phyloP scores from a whole-genome alignment of 37 sponge, comb jelly and placozoan genomes.

The Bolinopsis microptera region DNA sequence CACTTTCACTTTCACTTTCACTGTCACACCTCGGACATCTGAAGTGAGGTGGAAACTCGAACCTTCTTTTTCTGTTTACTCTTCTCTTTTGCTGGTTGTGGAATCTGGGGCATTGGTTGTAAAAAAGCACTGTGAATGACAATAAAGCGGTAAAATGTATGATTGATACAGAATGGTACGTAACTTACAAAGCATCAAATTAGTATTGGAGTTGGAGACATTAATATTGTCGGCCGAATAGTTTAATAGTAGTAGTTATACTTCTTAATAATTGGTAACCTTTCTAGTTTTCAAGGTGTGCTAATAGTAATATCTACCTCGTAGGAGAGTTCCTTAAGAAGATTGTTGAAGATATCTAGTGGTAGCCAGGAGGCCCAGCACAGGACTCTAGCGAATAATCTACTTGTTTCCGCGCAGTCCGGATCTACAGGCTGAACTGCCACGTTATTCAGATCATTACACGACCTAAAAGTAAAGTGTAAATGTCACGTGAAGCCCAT shows the following conservation, averaged over 20 bases:
- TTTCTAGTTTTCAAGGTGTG: neutral
- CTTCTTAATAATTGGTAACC: no score
- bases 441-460: neutral
- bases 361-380: slow-evolving; percentile 36
- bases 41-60: slow-evolving; percentile 13
- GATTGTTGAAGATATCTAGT: neutral
- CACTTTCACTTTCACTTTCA: no score
- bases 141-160: no score
- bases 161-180: no score
- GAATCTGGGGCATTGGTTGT: no score
- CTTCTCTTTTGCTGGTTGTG: neutral
- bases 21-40: slow-evolving; percentile 53
- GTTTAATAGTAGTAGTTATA: no score
- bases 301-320: neutral
- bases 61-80: neutral
- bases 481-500: no score
- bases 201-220: no score
- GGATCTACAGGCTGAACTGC: neutral
- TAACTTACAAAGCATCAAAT: no score
- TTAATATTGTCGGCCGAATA: no score
- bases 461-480: neutral
- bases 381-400: slow-evolving; percentile 3
- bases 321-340: neutral
- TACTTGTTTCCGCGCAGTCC: slow-evolving; percentile 2
- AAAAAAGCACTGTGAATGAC: no score